Evolutionary conservation across 2,888 invertebrate species (phyloP).

Genomic region (Reticulitermes lucifugus): DNA sequence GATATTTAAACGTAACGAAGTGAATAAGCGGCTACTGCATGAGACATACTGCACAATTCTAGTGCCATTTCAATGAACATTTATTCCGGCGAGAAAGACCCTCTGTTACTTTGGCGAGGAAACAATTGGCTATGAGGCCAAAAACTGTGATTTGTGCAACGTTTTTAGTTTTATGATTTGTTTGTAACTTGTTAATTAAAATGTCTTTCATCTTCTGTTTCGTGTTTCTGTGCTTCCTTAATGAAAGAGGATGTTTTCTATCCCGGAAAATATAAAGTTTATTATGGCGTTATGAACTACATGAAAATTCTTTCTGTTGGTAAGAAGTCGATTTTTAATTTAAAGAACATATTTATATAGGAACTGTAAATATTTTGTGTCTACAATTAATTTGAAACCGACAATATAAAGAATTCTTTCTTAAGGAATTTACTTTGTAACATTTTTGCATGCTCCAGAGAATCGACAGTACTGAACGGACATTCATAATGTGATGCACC

Average conservation of each 20-base stretch:
- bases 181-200: conserved; percentile 1
- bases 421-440: not conserved
- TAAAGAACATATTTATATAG: not conserved
- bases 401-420: not conserved
- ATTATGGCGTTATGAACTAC: not conserved
- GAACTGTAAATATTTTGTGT: not conserved
- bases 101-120: not conserved
- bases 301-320: not conserved
- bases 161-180: not conserved
- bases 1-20: not conserved
- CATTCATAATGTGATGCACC: too few relatives aligned
- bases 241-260: not conserved
- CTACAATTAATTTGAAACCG: not conserved
- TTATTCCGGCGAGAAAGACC: not conserved
- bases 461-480: not conserved
- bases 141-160: not conserved
- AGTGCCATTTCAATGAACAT: not conserved
- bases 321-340: not conserved
- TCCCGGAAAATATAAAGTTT: not conserved
- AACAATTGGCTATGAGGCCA: not conserved
- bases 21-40: not conserved
- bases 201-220: not conserved
- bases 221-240: not conserved
- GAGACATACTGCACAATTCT: not conserved
- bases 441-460: not conserved